Evolutionary conservation across 2,797 vertebrate species (phyloP), one percentile per base, ranked within the genome.

Genomic region (Anguilla pacifica): DNA sequence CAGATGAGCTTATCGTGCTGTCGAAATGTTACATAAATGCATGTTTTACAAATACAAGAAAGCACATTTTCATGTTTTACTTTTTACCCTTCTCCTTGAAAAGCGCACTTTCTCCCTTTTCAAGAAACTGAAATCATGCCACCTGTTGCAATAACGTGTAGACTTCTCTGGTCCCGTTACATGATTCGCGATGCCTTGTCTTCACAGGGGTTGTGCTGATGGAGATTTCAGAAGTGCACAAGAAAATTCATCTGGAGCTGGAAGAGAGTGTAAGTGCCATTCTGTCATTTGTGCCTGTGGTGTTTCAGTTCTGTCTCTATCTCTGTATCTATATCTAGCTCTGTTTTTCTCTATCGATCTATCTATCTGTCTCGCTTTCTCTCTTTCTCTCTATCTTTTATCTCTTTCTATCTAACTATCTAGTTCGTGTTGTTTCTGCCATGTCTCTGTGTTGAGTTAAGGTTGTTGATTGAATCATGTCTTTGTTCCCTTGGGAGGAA

Each of bases 151-250:
- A 46, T 25, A n/a, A n/a, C 53, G 51, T 74, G 31, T 74, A 31
- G 25, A 9, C 11, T 31, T 13, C 31, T 77, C 28, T 77, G 11
- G 31, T 77, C 72, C 11, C 15, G 3, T 77, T 6, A 79, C 35
- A 39, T 51, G 9, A 51, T 13, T 53, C 83, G n/a, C 72, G 15
- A 86, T 83, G 43, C 61, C 17, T 22, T 84, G 2, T 93, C 11
- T 95, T 93, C 90, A 85, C 92, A 99, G 99, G 99, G 82, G 95
- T 96, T 74, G 98, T 99, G 90, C 96, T 99, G 59, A 95, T 97
- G 94, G 98, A 99, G 91, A 99, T 99, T 87, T 97, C 98, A 17
- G 97, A 95, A 86, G 95, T 96, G 6, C 98, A 99, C 91, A 97
- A 95, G 94, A 98, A 97, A 92, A 95, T 99, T 86, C 97, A 98